Evolutionary conservation across 2,113 vertebrate genomes (phyloP).

Genomic region (Prionailurus bengalensis): DNA sequence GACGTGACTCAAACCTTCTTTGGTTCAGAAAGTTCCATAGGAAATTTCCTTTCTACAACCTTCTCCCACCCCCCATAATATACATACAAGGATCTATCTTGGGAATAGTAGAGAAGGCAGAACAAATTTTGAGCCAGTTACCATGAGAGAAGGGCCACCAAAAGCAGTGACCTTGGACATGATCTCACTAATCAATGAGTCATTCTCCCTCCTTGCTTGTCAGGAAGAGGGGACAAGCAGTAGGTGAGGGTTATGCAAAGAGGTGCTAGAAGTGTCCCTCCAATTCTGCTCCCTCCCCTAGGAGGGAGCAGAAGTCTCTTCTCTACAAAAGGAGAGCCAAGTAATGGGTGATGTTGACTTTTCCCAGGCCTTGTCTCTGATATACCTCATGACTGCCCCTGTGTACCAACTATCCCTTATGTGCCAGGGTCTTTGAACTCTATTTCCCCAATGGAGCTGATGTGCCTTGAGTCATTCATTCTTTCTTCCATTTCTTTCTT

Average conservation of each 20-base stretch:
- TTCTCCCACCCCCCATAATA: not conserved
- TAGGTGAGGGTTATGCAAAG: not conserved
- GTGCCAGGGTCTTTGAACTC: not conserved
- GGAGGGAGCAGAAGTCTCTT: not conserved
- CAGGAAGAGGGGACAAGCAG: not conserved
- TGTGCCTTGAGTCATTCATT: not conserved
- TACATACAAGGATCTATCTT: not conserved
- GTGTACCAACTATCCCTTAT: not conserved
- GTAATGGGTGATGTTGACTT: not conserved
- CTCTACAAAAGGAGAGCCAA: not conserved
- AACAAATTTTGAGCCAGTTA: not conserved
- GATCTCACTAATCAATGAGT: not conserved
- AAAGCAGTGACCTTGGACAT: not conserved
- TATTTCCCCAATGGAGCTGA: not conserved
- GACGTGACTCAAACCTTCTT: constrained; percentile 36
- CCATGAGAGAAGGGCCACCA: not conserved
- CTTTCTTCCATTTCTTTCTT: not conserved
- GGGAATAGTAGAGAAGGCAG: not conserved
- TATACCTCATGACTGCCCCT: not conserved
- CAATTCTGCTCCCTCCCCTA: not conserved
- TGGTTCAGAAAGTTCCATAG: constrained; percentile 44
- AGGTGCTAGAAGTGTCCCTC: not conserved
- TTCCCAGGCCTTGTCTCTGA: not conserved
- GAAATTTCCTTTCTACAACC: not conserved
- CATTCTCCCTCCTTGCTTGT: not conserved